Evolutionary conservation across 1,140 invertebrate species (phyloP), one percentile per base, ranked within the genome.

Genomic region (Sycophaga agraensis): DNA sequence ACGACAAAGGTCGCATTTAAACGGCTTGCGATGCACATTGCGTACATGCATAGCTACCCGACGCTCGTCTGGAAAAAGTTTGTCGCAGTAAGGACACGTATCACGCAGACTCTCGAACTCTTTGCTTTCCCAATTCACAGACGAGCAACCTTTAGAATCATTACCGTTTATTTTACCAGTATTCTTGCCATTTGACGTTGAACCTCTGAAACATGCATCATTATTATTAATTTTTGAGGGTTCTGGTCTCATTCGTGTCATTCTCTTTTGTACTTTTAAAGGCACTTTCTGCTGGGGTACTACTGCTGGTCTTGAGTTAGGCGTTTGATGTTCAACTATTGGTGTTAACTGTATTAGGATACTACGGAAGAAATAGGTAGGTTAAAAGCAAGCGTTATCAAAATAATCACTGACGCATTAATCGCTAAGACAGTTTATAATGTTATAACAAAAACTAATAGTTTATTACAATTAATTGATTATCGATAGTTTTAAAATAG

Each of bases 61-160:
- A 61, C 83, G 80, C 4, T 79, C 82, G 42, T 57, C 48, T 19
- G 45, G 54, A 35, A 65, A 68, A 4, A 46, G 55, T 22, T 68
- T 70, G 16, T 67, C 58, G 34, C 66, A 65, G 37, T 67, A 56
- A 2, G 64, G 65, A 40, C 62, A 68, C 12, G 43, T 60, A 21
- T 60, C 35, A 0, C 59, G 51, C 4, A 67, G 14, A 14, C 37
- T 57, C 0, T 65, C 59, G 8, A 67, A 64, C 11, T 65, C 55
- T 9, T 9, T 26, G 5, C 31, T 56, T 17, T 63, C 53, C n/a
- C n/a, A n/a, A n/a, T n/a, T n/a, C n/a, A n/a, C n/a, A n/a, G n/a
- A n/a, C n/a, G n/a, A n/a, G n/a, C n/a, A n/a, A n/a, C n/a, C n/a
- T n/a, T n/a, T n/a, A n/a, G n/a, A n/a, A n/a, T n/a, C n/a, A n/a